Conservation (phyloP, 2,113 vertebrate species). For the Aegithalos caudatus region DNA sequence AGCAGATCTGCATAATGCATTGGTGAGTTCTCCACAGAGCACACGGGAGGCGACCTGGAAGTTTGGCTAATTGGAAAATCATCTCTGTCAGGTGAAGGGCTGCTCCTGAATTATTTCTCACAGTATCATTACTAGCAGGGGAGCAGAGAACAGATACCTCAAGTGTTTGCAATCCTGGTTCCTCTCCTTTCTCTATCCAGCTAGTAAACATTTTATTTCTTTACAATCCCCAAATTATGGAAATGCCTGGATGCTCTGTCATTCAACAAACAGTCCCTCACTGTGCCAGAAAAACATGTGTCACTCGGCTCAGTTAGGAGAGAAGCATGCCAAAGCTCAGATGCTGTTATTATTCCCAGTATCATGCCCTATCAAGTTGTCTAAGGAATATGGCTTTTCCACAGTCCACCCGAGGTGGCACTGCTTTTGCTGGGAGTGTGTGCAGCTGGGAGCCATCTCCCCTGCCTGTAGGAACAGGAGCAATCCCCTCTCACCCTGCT, state of each 20-base stretch:
- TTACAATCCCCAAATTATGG: background rate
- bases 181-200: background rate
- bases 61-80: constrained; percentile 35
- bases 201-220: background rate
- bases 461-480: background rate
- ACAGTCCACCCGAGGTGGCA: rapidly evolving
- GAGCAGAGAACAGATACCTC: background rate
- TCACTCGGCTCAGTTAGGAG: background rate
- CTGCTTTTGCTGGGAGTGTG: background rate
- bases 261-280: background rate
- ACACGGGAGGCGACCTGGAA: background rate
- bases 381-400: background rate
- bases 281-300: rapidly evolving
- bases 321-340: background rate
- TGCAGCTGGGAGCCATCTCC: background rate
- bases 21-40: background rate
- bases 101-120: constrained; percentile 13
- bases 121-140: background rate
- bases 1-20: background rate
- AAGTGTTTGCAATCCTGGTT: background rate
- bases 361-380: background rate
- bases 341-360: background rate
- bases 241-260: background rate
- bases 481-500: background rate
- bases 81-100: constrained; percentile 21